phyloP scores from a whole-genome alignment of 2,888 invertebrate genomes.

The Tetropium fuscum region DNA sequence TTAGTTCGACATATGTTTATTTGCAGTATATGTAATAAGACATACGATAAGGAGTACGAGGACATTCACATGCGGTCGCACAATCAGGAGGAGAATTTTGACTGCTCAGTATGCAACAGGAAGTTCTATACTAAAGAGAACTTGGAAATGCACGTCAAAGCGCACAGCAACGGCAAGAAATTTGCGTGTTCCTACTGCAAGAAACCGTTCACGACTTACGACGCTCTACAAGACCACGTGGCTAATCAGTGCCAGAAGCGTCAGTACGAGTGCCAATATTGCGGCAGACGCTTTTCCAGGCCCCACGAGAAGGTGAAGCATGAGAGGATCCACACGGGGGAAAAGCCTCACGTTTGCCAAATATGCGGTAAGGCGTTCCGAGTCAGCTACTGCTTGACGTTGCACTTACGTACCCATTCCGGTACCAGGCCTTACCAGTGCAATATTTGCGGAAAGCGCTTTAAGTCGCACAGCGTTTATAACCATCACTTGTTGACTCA shows the following conservation, averaged over 20 bases:
- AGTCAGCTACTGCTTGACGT: conserved; percentile 82
- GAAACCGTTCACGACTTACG: conserved; percentile 58
- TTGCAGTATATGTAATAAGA: conserved; percentile 68
- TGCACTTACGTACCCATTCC: conserved; percentile 85
- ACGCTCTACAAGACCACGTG: conserved; percentile 59
- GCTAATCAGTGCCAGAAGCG: conserved; percentile 60
- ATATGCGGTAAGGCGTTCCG: conserved; percentile 85
- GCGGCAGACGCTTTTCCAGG: conserved; percentile 77
- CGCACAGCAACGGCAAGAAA: conserved; percentile 72
- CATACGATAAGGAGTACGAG: conserved; percentile 67
- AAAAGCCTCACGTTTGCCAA: conserved; percentile 83
- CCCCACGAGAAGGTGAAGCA: conserved; percentile 88
- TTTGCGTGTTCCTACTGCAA: conserved; percentile 63
- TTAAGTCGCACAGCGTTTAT: conserved; percentile 84
- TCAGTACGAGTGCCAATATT: conserved; percentile 79
- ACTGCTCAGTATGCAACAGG: conserved; percentile 79
- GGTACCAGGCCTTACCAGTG: conserved; percentile 83
- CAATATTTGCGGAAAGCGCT: conserved; percentile 77
- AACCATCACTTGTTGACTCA: conserved; percentile 83
- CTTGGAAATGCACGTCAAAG: conserved; percentile 80
- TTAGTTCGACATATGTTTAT: conserved; percentile 56
- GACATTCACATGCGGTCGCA: conserved; percentile 78
- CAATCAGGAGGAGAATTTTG: conserved; percentile 68
- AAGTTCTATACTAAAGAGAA: conserved; percentile 76
- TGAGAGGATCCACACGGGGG: conserved; percentile 85